These are phyloP conservation scores for Rhinoraja longicauda DNA, from an alignment of 2,797 vertebrate species.

Conservation along the genomic window DNA sequence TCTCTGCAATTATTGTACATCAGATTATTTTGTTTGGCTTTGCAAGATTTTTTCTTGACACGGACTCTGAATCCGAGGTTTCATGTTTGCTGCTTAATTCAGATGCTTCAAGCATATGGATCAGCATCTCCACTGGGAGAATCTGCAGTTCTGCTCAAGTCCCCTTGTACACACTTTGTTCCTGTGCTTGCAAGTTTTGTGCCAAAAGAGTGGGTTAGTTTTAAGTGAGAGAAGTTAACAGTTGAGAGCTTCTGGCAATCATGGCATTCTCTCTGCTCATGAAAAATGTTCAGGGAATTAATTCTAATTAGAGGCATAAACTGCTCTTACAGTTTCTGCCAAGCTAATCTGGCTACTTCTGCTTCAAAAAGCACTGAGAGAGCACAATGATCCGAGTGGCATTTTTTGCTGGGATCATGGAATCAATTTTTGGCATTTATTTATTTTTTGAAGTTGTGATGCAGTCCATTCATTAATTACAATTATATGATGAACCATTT, in stretches of 20 bases:
- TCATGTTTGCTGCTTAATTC: not conserved
- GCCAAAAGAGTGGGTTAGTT: not conserved
- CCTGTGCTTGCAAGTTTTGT: not conserved
- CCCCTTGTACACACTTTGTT: not conserved
- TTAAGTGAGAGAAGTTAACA: not conserved
- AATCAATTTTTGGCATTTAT: not conserved
- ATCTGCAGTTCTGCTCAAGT: not conserved
- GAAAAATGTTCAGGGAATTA: not conserved
- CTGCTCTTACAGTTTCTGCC: not conserved
- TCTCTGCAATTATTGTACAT: not conserved
- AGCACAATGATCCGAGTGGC: not conserved
- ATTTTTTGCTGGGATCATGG: not conserved
- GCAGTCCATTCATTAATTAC: not conserved
- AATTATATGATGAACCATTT: not conserved
- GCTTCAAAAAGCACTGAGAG: not conserved
- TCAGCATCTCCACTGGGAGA: not conserved
- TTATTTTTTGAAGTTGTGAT: not conserved
- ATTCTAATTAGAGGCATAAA: not conserved
- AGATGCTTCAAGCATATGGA: not conserved
- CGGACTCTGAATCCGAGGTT: not conserved
- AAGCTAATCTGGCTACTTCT: not conserved
- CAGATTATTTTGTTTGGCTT: not conserved
- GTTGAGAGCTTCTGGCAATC: not conserved
- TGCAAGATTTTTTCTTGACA: not conserved
- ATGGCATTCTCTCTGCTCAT: not conserved